Conservation (phyloP, 1,140 invertebrate species). For the Vanessa atalanta region DNA sequence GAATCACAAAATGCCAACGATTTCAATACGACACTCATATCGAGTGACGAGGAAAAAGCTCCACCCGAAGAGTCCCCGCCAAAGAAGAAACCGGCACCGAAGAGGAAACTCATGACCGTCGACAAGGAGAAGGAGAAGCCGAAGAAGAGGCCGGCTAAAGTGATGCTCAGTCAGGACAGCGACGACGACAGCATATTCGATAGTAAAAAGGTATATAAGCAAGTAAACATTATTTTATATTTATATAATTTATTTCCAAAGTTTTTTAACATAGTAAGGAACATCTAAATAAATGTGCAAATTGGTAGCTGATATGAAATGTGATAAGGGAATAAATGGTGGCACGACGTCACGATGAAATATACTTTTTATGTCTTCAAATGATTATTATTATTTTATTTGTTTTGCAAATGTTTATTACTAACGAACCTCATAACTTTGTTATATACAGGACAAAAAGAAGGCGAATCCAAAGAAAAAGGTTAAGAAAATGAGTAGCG, state of each 20-base stretch:
- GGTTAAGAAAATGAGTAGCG: constrained; percentile 61
- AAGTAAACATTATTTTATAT: not conserved
- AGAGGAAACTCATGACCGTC: constrained; percentile 65
- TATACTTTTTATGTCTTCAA: too few relatives aligned
- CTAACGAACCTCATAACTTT: not conserved
- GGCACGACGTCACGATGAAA: too few relatives aligned
- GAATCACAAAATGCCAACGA: constrained; percentile 47
- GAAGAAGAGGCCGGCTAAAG: constrained; percentile 69
- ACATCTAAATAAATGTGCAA: too few relatives aligned
- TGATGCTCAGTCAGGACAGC: constrained; percentile 58
- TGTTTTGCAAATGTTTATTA: too few relatives aligned
- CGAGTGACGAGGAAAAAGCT: constrained; percentile 59
- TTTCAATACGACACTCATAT: constrained; percentile 53
- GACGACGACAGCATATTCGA: constrained; percentile 77
- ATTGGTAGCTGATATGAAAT: too few relatives aligned
- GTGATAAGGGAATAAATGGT: too few relatives aligned
- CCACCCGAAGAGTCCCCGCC: constrained; percentile 41
- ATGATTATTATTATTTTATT: too few relatives aligned
- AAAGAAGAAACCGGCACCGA: constrained; percentile 69
- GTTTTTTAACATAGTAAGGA: too few relatives aligned
- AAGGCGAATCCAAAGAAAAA: constrained; percentile 71
- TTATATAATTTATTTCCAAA: too few relatives aligned
- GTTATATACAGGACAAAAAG: constrained; percentile 56
- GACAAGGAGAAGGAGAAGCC: constrained; percentile 56
- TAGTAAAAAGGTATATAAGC: constrained; percentile 66